Evolutionary conservation across 2,113 vertebrate species (phyloP).

Genomic region (Apteryx mantelli): DNA sequence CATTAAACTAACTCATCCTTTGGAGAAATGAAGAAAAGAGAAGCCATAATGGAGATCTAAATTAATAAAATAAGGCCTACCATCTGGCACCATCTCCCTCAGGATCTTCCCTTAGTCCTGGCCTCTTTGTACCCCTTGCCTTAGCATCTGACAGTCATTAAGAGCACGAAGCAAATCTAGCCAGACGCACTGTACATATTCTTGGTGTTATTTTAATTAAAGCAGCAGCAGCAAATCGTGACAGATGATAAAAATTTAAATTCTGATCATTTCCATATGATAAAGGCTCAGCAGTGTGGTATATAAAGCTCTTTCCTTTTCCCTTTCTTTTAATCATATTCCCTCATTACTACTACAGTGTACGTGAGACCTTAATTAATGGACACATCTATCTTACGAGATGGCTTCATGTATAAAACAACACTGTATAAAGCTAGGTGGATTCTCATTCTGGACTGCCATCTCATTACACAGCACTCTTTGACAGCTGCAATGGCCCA

Average conservation of each 20-base stretch:
- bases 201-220: constrained; percentile 38
- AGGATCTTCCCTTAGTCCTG: constrained; percentile 16
- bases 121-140: neutral
- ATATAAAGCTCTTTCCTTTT: neutral
- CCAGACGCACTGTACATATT: neutral
- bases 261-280: constrained; percentile 22
- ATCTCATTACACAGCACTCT: neutral
- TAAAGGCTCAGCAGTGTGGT: neutral
- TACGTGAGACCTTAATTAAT: neutral
- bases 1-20: constrained; percentile 7
- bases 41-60: constrained; percentile 32
- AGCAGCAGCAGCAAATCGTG: constrained; percentile 8
- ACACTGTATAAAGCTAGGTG: neutral
- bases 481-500: neutral
- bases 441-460: neutral
- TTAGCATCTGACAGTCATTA: constrained; percentile 54
- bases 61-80: constrained; percentile 65
- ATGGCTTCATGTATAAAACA: neutral
- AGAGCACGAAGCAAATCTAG: neutral
- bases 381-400: neutral
- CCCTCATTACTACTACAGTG: neutral
- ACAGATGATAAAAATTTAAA: constrained; percentile 41
- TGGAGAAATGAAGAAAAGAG: constrained; percentile 20
- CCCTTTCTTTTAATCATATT: constrained; percentile 11
- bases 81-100: constrained; percentile 65